Evolutionary conservation across 2,113 vertebrate species (phyloP).

Genomic region (Lagenorhynchus albirostris): DNA sequence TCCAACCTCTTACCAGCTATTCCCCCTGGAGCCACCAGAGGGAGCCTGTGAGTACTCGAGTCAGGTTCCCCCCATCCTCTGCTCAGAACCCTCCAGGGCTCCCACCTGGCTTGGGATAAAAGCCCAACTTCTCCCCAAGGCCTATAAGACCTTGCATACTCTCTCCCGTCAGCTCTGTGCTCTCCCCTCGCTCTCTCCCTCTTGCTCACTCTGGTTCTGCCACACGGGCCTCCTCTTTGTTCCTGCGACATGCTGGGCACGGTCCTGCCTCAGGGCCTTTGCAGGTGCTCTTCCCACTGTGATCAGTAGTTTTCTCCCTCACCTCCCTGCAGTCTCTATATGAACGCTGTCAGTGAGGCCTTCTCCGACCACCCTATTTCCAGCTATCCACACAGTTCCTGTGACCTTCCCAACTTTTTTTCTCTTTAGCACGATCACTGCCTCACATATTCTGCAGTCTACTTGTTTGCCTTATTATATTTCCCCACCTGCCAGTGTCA

Average conservation of each 20-base stretch:
- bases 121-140: not conserved
- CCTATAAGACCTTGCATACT: not conserved
- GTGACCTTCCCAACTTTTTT: not conserved
- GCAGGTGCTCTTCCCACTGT: not conserved
- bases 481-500: no score
- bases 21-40: not conserved
- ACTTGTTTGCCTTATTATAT: not conserved
- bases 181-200: not conserved
- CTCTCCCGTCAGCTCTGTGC: fast-evolving
- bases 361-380: not conserved
- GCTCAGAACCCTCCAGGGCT: not conserved
- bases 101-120: not conserved
- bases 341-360: not conserved
- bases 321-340: not conserved
- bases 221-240: not conserved
- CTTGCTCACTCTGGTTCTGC: not conserved
- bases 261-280: not conserved
- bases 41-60: not conserved
- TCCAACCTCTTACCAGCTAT: not conserved
- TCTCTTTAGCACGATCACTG: not conserved
- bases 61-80: not conserved
- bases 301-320: not conserved
- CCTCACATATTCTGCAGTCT: no score
- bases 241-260: not conserved
- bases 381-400: not conserved